Percentiles rank a stretch among this genome's conserved stretches.
Evolutionary conservation across 2,797 vertebrate species (phyloP).

Genomic region (Poecilia wingei): DNA sequence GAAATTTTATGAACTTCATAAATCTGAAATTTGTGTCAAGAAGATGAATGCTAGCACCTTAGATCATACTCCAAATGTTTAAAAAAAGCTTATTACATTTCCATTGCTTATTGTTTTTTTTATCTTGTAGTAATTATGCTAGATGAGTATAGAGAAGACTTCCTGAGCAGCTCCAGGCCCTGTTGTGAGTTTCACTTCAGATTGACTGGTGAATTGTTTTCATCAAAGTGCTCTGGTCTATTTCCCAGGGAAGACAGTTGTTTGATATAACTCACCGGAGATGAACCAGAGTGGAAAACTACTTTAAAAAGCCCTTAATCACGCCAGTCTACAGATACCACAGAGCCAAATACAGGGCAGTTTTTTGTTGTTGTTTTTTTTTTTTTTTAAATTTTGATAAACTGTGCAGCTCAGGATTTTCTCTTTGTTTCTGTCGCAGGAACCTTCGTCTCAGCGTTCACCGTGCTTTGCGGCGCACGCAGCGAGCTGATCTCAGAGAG

Average conservation of each 20-base stretch:
- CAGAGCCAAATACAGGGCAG: background rate
- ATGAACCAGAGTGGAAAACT: constrained; percentile 26
- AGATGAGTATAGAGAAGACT: background rate
- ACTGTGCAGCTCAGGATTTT: background rate
- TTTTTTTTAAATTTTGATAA: background rate
- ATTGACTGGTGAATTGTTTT: constrained; percentile 12
- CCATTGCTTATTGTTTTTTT: background rate
- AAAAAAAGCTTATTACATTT: background rate
- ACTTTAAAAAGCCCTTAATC: constrained; percentile 10
- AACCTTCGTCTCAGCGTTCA: constrained; percentile 94
- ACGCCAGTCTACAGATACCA: background rate
- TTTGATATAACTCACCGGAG: constrained; percentile 8
- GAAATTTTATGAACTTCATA: constrained; percentile 5
- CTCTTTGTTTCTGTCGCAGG: constrained; percentile 73
- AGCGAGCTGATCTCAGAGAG: constrained; percentile 90
- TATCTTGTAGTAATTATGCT: background rate
- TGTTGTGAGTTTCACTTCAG: background rate
- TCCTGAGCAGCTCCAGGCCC: constrained; percentile 10
- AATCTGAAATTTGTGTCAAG: constrained; percentile 1
- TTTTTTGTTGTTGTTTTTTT: background rate
- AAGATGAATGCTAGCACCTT: background rate
- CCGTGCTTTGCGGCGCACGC: constrained; percentile 92
- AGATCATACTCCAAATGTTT: background rate
- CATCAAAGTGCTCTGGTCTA: constrained; percentile 16
- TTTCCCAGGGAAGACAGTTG: constrained; percentile 7